A percentile compares a stretch with the other conserved stretches of the same genome.
Conservation (phyloP, 1,140 invertebrate species). For the Macrosteles quadrilineatus region DNA sequence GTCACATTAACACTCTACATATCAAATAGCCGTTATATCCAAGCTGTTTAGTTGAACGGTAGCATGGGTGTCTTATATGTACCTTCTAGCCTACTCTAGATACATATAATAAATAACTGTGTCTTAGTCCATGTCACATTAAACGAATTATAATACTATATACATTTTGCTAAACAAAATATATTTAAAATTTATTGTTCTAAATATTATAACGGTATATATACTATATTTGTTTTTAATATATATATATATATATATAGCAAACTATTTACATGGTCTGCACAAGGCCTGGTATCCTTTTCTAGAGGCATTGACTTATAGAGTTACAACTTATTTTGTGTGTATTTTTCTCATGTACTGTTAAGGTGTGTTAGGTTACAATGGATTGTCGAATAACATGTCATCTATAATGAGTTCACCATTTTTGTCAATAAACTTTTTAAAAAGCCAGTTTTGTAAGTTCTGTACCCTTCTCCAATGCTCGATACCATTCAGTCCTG, state of each 20-base stretch:
- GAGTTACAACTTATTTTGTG: constrained; percentile 22
- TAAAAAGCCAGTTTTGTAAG: not conserved
- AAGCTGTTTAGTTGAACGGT: constrained; percentile 6
- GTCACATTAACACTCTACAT: constrained; percentile 14
- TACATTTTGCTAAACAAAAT: constrained; percentile 34
- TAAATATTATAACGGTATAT: constrained; percentile 26
- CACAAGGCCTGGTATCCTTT: not conserved
- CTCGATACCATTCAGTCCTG: no score
- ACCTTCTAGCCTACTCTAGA: constrained; percentile 12
- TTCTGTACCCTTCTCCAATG: not conserved
- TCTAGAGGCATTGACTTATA: constrained; percentile 20
- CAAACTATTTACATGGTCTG: constrained; percentile 19
- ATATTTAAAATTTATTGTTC: constrained; percentile 31
- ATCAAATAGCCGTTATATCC: constrained; percentile 11
- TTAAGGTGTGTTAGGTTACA: constrained; percentile 18
- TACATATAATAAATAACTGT: constrained; percentile 27
- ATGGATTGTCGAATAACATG: not conserved
- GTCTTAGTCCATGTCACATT: constrained; percentile 33
- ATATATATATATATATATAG: not conserved
- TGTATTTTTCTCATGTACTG: constrained; percentile 21
- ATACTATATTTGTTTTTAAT: constrained; percentile 20
- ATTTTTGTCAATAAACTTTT: constrained; percentile 25
- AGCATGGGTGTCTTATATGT: constrained; percentile 18
- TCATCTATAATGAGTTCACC: not conserved
- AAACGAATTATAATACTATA: constrained; percentile 33